phyloP scores from a whole-genome alignment of 2,797 vertebrate genomes.

The Catharus ustulatus region DNA sequence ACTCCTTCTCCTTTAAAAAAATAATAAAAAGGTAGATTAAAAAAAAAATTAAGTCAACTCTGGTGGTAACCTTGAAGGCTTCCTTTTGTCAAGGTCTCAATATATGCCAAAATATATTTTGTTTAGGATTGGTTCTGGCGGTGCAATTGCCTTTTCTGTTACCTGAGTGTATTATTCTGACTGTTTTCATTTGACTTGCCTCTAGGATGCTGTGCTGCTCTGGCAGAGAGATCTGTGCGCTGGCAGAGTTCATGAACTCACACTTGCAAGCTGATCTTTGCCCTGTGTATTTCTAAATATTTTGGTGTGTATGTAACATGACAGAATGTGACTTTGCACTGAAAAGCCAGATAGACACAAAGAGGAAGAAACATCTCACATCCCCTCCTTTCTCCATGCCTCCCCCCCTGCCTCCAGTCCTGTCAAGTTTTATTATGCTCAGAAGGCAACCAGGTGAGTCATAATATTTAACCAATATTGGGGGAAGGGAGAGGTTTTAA shows the following conservation, averaged over 20 bases:
- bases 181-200: conserved; percentile 53
- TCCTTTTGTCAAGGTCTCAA: conserved; percentile 38
- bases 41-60: background rate
- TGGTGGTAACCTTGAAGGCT: conserved; percentile 54
- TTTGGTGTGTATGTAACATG: background rate
- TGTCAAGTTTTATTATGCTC: conserved; percentile 31
- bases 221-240: background rate
- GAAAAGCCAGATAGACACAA: conserved; percentile 12
- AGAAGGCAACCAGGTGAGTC: conserved; percentile 42
- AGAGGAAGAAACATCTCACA: background rate
- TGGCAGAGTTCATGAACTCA: conserved; percentile 57
- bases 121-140: background rate
- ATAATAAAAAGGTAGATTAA: background rate
- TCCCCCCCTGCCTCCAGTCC: background rate
- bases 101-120: conserved; percentile 17
- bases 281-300: conserved; percentile 43
- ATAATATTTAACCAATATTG: conserved; percentile 16
- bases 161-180: background rate
- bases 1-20: conserved; percentile 55
- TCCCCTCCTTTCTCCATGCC: background rate
- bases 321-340: conserved; percentile 28
- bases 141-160: conserved; percentile 2
- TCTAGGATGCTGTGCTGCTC: conserved; percentile 33
- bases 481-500: conserved; percentile 27
- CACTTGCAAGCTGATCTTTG: background rate